Evolutionary conservation across 2,113 vertebrate genomes (phyloP).

Genomic region (Dipodomys stephensi): DNA sequence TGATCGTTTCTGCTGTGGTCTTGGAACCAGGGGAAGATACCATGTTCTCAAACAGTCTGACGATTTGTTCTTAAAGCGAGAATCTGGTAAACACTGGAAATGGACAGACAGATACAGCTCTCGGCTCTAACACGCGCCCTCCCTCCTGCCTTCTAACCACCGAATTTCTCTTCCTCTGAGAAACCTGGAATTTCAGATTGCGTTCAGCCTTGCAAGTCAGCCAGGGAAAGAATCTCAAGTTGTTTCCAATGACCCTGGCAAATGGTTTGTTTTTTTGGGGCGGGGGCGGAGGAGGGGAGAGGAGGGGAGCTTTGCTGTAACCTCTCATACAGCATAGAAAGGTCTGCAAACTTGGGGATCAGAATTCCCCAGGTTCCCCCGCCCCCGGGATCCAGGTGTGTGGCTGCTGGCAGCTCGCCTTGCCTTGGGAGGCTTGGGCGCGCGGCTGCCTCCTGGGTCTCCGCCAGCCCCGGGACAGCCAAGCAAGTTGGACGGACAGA

Average conservation of each 20-base stretch:
- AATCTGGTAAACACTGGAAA: conserved; percentile 33
- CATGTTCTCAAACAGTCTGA: not conserved
- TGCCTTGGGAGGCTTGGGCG: not conserved
- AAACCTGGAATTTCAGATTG: conserved; percentile 34
- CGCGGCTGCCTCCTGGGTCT: not conserved
- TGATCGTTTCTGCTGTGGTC: conserved; percentile 17
- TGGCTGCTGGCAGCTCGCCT: not conserved
- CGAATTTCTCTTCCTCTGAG: conserved; percentile 1
- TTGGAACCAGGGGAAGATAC: not conserved
- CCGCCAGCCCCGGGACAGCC: not conserved
- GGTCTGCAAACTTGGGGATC: not conserved
- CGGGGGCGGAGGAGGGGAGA: too few relatives aligned
- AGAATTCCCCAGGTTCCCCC: too few relatives aligned
- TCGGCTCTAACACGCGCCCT: not conserved
- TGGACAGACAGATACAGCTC: not conserved
- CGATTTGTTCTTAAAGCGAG: conserved; percentile 34
- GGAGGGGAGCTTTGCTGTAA: too few relatives aligned
- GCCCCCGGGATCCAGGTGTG: too few relatives aligned
- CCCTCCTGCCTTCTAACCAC: not conserved
- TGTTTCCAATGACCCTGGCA: not conserved
- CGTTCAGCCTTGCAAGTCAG: not conserved
- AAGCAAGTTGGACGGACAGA: not conserved
- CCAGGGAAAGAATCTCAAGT: not conserved
- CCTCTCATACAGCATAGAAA: not conserved
- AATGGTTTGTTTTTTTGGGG: not conserved